Conservation (phyloP, 2,888 invertebrate species). For the Dendrolimus houi region DNA sequence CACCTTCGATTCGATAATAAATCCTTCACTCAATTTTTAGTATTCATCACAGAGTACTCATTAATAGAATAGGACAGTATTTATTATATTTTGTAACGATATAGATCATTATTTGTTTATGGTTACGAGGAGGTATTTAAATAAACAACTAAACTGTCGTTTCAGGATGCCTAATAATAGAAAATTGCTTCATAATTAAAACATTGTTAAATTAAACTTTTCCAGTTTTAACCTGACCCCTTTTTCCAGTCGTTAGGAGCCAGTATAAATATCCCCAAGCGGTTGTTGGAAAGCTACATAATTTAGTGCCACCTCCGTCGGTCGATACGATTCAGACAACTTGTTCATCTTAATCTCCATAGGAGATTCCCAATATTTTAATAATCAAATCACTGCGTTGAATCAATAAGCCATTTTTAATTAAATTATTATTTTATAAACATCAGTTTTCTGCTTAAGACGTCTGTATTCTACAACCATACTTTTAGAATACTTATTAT, state of each 20-base stretch:
- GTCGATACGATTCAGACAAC: slow-evolving; percentile 44
- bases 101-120: too few species aligned
- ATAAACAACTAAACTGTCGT: too few species aligned
- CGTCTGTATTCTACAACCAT: too few species aligned
- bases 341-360: background rate
- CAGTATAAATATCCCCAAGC: slow-evolving; percentile 47
- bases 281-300: slow-evolving; percentile 37
- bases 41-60: too few species aligned
- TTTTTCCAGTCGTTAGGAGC: slow-evolving; percentile 27
- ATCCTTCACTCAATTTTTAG: too few species aligned
- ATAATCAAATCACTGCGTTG: background rate
- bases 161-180: too few species aligned
- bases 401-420: background rate
- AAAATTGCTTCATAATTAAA: background rate
- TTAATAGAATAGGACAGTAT: too few species aligned
- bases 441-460: too few species aligned
- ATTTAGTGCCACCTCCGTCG: slow-evolving; percentile 40
- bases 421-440: background rate
- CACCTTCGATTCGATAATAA: too few species aligned
- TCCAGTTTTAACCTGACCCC: slow-evolving; percentile 40
- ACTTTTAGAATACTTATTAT: too few species aligned
- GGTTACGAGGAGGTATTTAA: too few species aligned
- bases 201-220: slow-evolving; percentile 21
- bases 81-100: too few species aligned
- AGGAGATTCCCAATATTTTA: background rate